Base-by-base conservation (phyloP, 2,888 invertebrate species). In the Yponomeuta cagnagella region DNA sequence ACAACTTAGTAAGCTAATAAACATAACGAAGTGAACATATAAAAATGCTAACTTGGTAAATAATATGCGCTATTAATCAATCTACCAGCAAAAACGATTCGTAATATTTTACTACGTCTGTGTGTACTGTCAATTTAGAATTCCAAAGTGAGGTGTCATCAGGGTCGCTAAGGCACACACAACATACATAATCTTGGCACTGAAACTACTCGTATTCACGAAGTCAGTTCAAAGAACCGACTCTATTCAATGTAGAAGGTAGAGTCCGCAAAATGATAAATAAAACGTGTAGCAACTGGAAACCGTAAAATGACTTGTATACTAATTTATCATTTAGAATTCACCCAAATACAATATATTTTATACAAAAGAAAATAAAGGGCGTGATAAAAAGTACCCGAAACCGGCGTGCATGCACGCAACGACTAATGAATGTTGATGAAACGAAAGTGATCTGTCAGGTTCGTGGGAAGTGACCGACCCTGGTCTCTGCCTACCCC, bases 1-100 rank as follows among this genome's bases (percentile, higher is more conserved):
- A 65, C 31, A 65, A 65, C 65, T 65, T 58, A 30, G 65, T 65
- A 6, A 65, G 65, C 31, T 65, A 65, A 33, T 65, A 30, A 31
- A 10, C 33, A 33, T 2, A 31, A 10, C 33, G 12, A 58, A 12
- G 33, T 9, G 10, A 65, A 30, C 10, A 65, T 65, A 1, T 23
- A 12, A 4, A 8, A 30, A 12, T 30, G 43, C 6, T 43, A 43
- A 8, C 43, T 43, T 43, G 43, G 43, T 43, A 43, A 43, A 43
- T 8, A 43, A 43, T 43, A 43, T 43, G 43, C 6, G 8, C 9
- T 43, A 31, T 65, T 65, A 31, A 65, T 65, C 10, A 65, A 58
- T 4, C 65, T 65, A 65, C 5, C 43, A 8, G 6, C 8, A 43
- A 43, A 12, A 9, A 63, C 63, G 23, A 63, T 63, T 65, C 31